A percentile compares a stretch with the other conserved stretches of the same genome.
Conservation (phyloP, 64 coral and sea anemone genomes). For the Montipora foliosa region DNA sequence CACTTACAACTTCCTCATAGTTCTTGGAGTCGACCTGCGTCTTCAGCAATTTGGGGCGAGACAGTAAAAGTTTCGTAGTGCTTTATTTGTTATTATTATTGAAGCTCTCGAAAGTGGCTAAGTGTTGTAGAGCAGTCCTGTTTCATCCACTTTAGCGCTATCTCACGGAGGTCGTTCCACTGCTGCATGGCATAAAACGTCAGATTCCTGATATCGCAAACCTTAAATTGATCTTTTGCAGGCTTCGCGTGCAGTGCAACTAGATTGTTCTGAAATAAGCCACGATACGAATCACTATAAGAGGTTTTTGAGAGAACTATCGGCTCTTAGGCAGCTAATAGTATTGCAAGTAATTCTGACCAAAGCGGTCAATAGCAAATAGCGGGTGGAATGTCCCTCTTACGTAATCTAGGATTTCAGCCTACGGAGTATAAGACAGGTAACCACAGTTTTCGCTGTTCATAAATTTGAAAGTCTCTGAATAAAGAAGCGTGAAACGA, state of each 20-base stretch:
- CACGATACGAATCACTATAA: neutral
- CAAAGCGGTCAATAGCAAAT: neutral
- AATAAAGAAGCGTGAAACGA: neutral
- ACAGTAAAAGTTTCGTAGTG: neutral
- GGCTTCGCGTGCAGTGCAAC: too few relatives aligned
- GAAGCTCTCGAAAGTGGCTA: neutral
- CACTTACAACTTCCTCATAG: slow-evolving; percentile 12
- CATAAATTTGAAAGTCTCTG: neutral
- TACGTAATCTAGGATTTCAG: slow-evolving; percentile 37
- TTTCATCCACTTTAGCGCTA: neutral
- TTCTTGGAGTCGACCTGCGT: neutral
- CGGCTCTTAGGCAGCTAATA: neutral
- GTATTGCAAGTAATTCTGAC: neutral
- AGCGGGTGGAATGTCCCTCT: slow-evolving; percentile 22
- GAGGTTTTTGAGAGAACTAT: neutral
- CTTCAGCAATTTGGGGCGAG: neutral
- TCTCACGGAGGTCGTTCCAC: neutral
- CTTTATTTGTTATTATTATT: neutral
- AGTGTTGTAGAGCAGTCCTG: neutral
- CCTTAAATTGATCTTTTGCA: too few relatives aligned
- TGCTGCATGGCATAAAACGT: neutral
- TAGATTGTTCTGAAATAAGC: neutral
- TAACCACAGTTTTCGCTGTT: neutral
- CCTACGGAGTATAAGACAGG: neutral
- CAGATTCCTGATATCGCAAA: too few relatives aligned